Base-by-base conservation (phyloP, 2,797 vertebrate species). In the Corythornis leucogaster region DNA sequence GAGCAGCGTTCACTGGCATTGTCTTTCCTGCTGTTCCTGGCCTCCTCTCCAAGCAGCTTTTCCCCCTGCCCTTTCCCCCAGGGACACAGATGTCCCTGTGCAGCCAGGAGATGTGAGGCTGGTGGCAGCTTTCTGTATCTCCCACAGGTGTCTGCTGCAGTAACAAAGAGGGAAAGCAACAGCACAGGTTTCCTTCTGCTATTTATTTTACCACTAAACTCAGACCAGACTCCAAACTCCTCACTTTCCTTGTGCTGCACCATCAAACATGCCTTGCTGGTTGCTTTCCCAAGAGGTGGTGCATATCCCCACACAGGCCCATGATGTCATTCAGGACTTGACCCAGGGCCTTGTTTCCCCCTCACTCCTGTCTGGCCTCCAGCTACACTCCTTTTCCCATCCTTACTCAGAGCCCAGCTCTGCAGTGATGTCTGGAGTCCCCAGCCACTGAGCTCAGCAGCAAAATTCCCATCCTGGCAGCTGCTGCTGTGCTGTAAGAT, bases 231-330 rank as follows among this genome's bases (percentile, higher is more conserved):
- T 43, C 45, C 40, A 84, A 6, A 31, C 19, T 67, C 25, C 45
- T 69, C 1, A 6, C 90, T 87, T 80, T 55, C 48, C 53, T 73
- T 64, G 14, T 50, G 35, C 45, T 73, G 7, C 12, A 8, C 28
- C 8, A 30, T 57, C 18, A 63, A 48, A 74, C 45, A 8, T 15
- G 21, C 8, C 8, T 40, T 45, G 28, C 13, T 31, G 14, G 46
- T 53, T 26, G 24, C 19, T 64, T 45, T 64, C 45, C 28, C 3
- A 4, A 33, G n/a, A 1, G 1, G 26, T 31, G 12, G 53, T 40
- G 25, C 33, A 14, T 70, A 3, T 10, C 5, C 0, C 0, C 31
- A 22, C 35, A 80, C 5, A 2, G 53, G 21, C 17, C n/a, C 11
- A 2, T 8, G 7, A 26, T 24, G 26, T 17, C 20, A 40, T 15